Evolutionary conservation across 2,797 vertebrate species (phyloP).

Genomic region (Parotocinclus haroldoi): DNA sequence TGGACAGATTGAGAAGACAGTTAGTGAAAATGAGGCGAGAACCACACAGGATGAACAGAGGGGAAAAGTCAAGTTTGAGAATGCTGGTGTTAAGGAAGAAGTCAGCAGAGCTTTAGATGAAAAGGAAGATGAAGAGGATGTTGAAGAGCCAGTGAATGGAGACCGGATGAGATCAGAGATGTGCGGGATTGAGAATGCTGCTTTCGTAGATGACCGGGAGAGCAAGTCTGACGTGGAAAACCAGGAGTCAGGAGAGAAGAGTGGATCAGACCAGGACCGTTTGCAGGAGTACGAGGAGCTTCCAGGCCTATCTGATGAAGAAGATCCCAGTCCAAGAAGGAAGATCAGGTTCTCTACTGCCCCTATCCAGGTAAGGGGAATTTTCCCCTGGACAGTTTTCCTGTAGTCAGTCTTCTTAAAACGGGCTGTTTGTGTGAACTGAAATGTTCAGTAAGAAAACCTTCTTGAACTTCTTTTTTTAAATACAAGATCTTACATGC

Average conservation of each 20-base stretch:
- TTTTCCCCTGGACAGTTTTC: too few relatives aligned
- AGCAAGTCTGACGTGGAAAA: constrained; percentile 56
- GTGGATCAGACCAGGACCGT: constrained; percentile 6
- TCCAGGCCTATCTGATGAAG: constrained; percentile 73
- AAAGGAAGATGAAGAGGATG: constrained; percentile 55
- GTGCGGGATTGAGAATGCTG: constrained; percentile 77
- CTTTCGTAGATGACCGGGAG: constrained; percentile 71
- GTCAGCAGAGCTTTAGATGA: constrained; percentile 22
- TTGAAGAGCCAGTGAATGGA: constrained; percentile 39
- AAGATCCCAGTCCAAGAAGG: constrained; percentile 59
- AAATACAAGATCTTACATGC: constrained; percentile 60
- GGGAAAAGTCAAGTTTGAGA: constrained; percentile 18
- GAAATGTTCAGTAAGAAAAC: too few relatives aligned
- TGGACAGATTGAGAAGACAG: constrained; percentile 24
- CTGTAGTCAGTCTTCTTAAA: neutral
- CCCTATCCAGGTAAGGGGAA: constrained; percentile 78
- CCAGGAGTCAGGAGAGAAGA: constrained; percentile 43
- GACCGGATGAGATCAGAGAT: constrained; percentile 33
- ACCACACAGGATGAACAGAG: constrained; percentile 15
- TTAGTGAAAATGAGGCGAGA: constrained; percentile 26
- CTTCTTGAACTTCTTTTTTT: constrained; percentile 31
- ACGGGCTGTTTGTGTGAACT: constrained; percentile 3
- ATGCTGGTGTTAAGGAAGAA: constrained; percentile 15
- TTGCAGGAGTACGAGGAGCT: constrained; percentile 70
- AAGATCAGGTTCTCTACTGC: constrained; percentile 82